Percentiles rank a stretch among this genome's conserved stretches.
phyloP scores from a whole-genome alignment of 2,797 vertebrate species.

The Mormyrops attenuatus region DNA sequence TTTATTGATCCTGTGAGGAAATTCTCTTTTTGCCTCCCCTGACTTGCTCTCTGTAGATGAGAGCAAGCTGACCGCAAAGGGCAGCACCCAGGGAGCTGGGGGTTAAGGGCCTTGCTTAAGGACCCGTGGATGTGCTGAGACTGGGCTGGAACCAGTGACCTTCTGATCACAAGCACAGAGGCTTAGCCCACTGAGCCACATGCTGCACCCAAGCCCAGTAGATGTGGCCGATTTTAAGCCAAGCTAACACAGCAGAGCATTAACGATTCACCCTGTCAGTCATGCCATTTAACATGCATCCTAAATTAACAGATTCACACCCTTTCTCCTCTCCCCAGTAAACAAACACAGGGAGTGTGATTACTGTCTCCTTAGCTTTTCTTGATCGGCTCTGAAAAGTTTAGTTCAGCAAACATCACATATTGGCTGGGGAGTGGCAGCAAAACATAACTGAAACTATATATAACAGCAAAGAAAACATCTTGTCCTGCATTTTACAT shows the following conservation, averaged over 20 bases:
- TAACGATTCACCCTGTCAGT: background rate
- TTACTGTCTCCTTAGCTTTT: background rate
- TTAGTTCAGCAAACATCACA: background rate
- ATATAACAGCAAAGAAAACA: background rate
- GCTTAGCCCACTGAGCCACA: background rate
- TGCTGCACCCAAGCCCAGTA: background rate
- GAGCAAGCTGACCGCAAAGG: background rate
- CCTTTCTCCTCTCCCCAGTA: background rate
- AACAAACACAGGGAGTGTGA: background rate
- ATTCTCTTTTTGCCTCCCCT: background rate
- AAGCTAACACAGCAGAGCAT: background rate
- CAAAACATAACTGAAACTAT: conserved; percentile 19
- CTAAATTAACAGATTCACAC: background rate
- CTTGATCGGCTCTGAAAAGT: background rate
- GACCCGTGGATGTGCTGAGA: background rate
- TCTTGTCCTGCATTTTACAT: conserved; percentile 10
- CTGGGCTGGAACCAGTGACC: background rate
- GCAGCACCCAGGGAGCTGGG: background rate
- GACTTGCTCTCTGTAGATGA: background rate
- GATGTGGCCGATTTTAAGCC: background rate
- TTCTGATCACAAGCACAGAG: background rate
- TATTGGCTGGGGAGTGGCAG: background rate
- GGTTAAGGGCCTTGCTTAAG: background rate
- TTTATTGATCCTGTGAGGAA: background rate
- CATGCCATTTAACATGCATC: background rate